These are phyloP conservation scores for Limnephilus marmoratus DNA, from an alignment of 2,888 invertebrate species.

Conservation along the genomic window DNA sequence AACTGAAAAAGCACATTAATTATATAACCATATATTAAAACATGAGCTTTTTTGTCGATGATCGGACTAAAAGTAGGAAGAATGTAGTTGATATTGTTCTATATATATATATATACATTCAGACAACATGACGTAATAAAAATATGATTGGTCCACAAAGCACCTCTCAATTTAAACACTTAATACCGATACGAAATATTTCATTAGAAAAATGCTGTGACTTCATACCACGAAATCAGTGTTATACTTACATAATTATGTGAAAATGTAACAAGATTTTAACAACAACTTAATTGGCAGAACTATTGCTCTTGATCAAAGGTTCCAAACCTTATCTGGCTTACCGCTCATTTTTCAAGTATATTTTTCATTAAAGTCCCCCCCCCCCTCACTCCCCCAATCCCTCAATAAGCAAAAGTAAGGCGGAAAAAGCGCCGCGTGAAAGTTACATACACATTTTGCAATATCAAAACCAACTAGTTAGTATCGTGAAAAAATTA, in stretches of 20 bases:
- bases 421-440: too few species aligned
- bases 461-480: too few species aligned
- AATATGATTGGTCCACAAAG: not conserved
- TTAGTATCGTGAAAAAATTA: too few species aligned
- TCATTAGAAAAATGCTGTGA: not conserved
- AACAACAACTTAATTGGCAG: slow-evolving; percentile 32
- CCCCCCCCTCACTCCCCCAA: too few species aligned
- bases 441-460: too few species aligned
- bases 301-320: not conserved
- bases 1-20: too few species aligned
- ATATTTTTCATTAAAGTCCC: too few species aligned
- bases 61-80: not conserved
- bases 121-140: not conserved
- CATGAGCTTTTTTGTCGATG: too few species aligned
- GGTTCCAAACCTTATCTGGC: too few species aligned
- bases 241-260: slow-evolving; percentile 18
- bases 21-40: too few species aligned
- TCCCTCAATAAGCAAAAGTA: too few species aligned
- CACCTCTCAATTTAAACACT: not conserved
- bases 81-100: not conserved
- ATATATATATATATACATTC: not conserved
- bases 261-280: slow-evolving; percentile 37
- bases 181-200: not conserved
- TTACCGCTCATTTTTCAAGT: too few species aligned
- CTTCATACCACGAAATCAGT: not conserved